A percentile compares a stretch with the other conserved stretches of the same genome.
These are phyloP conservation scores for Neolamprologus tretocephalus DNA, from an alignment of 2,113 vertebrate genomes.

Conservation along the genomic window DNA sequence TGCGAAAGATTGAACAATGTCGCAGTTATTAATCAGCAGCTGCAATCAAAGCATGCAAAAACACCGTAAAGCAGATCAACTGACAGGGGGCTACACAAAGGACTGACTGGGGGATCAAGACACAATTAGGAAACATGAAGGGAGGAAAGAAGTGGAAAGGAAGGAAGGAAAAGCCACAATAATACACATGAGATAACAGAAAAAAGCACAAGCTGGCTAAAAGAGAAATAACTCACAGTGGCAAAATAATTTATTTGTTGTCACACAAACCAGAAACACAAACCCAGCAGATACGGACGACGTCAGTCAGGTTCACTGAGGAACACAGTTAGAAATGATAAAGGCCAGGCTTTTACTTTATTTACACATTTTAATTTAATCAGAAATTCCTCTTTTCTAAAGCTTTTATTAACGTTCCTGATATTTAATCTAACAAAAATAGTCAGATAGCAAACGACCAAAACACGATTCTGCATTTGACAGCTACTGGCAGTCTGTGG, in stretches of 20 bases:
- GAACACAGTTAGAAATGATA: neutral
- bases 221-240: neutral
- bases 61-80: neutral
- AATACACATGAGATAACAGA: neutral
- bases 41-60: neutral
- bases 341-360: neutral
- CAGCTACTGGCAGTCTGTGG: neutral
- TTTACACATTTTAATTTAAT: neutral
- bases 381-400: neutral
- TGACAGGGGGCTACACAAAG: neutral
- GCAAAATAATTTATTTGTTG: neutral
- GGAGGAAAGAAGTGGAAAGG: neutral
- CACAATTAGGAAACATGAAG: neutral
- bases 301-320: neutral
- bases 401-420: neutral
- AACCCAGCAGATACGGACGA: fast-evolving
- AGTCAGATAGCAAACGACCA: neutral
- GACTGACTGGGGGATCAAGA: neutral
- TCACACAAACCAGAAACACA: fast-evolving
- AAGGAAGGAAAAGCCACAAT: neutral
- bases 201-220: neutral
- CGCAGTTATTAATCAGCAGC: neutral
- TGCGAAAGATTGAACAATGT: neutral
- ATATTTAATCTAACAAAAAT: neutral
- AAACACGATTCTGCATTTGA: fast-evolving